These are phyloP conservation scores for Mustelus asterias DNA, from an alignment of 2,113 vertebrate genomes.

Conservation along the genomic window DNA sequence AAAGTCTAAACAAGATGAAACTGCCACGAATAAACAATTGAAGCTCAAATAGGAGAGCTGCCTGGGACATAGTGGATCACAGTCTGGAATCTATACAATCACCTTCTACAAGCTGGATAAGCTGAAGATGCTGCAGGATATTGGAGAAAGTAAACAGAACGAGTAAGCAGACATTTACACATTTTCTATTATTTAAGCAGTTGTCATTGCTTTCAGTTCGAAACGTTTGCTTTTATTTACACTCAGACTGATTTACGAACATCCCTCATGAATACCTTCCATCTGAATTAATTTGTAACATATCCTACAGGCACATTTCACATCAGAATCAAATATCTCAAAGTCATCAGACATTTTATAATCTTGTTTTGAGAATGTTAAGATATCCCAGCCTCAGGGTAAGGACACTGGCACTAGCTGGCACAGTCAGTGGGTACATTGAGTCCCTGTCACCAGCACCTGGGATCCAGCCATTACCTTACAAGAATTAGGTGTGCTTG, in stretches of 20 bases:
- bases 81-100: not conserved
- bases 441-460: not conserved
- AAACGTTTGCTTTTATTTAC: not conserved
- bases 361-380: not conserved
- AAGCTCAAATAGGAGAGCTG: not conserved
- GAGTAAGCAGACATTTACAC: not conserved
- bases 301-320: not conserved
- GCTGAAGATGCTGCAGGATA: not conserved
- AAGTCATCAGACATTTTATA: not conserved
- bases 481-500: not conserved
- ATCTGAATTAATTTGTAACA: not conserved
- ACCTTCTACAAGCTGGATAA: not conserved
- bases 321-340: not conserved
- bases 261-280: not conserved
- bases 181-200: not conserved
- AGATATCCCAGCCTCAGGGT: not conserved
- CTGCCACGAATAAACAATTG: not conserved
- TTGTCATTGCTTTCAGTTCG: not conserved
- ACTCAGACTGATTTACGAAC: not conserved
- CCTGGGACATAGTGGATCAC: not conserved
- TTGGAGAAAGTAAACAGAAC: not conserved
- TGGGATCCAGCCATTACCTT: not conserved
- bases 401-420: not conserved
- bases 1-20: not conserved
- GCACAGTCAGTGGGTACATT: not conserved